Evolutionary conservation across 2,888 invertebrate species (phyloP).

Genomic region (Meta bourneti): DNA sequence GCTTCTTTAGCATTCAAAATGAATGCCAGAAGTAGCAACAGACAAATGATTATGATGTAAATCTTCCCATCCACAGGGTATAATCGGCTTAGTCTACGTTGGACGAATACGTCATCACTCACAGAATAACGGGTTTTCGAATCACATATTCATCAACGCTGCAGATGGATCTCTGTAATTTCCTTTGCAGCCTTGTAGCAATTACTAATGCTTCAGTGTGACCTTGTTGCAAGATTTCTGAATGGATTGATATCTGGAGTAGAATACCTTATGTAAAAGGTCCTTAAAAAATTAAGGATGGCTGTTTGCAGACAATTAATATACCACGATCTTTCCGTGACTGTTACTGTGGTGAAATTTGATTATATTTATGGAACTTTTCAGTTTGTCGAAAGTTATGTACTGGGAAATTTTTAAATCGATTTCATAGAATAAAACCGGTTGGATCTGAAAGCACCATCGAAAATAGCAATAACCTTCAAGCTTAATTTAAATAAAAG

Average conservation of each 20-base stretch:
- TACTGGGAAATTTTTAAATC: no score
- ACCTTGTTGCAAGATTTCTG: background rate
- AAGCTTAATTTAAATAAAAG: no score
- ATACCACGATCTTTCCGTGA: no score
- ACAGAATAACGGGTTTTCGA: background rate
- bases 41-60: background rate
- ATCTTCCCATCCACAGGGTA: background rate
- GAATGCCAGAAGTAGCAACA: background rate
- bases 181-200: background rate
- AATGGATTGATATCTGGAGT: background rate
- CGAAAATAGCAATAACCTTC: no score
- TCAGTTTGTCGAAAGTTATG: no score
- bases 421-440: no score
- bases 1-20: no score
- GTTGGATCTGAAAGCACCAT: no score
- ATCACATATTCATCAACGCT: background rate
- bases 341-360: no score
- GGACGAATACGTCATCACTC: background rate
- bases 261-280: background rate
- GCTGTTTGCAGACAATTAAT: no score
- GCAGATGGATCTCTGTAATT: background rate
- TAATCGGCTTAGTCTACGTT: background rate
- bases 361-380: no score
- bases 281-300: no score
- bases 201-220: background rate